phyloP scores from a whole-genome alignment of 2,797 vertebrate genomes.

The Gobionotothen gibberifrons region DNA sequence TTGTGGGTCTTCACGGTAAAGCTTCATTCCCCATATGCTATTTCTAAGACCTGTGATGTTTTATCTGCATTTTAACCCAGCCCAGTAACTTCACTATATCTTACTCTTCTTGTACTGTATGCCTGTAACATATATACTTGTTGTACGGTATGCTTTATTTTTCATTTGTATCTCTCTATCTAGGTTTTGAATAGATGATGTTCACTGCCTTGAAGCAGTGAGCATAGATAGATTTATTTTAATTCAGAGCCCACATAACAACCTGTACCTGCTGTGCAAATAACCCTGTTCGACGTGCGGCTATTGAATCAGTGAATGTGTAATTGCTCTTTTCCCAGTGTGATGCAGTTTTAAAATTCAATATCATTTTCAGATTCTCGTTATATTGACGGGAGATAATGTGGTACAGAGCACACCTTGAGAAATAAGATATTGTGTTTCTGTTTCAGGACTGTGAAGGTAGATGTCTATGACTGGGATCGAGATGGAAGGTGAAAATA shows the following conservation, averaged over 20 bases:
- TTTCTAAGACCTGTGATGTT: too few relatives aligned
- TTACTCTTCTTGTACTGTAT: too few relatives aligned
- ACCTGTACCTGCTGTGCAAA: slow-evolving; percentile 14
- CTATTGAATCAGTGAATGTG: slow-evolving; percentile 39
- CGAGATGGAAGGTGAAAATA: slow-evolving; percentile 93
- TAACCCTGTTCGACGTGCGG: slow-evolving; percentile 24
- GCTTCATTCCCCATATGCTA: too few relatives aligned
- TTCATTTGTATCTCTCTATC: not conserved
- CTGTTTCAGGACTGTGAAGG: slow-evolving; percentile 92
- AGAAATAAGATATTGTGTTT: slow-evolving; percentile 27
- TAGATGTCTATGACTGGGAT: slow-evolving; percentile 98
- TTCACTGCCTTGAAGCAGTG: slow-evolving; percentile 1
- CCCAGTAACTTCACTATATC: too few relatives aligned
- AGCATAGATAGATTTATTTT: not conserved
- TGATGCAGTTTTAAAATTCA: slow-evolving; percentile 5
- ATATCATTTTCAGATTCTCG: slow-evolving; percentile 10
- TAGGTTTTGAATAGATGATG: slow-evolving; percentile 12
- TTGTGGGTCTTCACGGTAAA: too few relatives aligned
- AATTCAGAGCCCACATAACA: slow-evolving; percentile 6
- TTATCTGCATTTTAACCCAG: too few relatives aligned
- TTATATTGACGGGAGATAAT: slow-evolving; percentile 26
- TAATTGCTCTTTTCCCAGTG: slow-evolving; percentile 32
- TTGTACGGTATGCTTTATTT: too few relatives aligned
- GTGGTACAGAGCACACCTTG: slow-evolving; percentile 5
- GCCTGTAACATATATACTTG: too few relatives aligned